Conservation (phyloP, 2,888 invertebrate genomes). For the Drosophila barbarae region DNA sequence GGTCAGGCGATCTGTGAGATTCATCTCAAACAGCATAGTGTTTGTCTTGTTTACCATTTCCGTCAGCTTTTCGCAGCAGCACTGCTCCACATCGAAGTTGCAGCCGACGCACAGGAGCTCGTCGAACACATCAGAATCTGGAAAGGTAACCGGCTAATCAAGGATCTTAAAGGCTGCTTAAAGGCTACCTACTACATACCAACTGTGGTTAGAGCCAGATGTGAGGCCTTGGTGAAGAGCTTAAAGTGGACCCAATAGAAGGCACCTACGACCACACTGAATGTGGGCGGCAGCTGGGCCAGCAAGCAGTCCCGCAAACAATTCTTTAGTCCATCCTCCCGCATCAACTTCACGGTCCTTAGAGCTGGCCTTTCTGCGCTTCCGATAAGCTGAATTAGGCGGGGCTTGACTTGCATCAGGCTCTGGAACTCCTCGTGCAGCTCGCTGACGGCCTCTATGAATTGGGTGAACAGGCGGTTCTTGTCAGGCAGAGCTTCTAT, state of each 20-base stretch:
- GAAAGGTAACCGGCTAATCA: neutral
- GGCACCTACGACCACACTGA: constrained; percentile 85
- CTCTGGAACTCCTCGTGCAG: constrained; percentile 69
- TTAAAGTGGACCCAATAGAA: constrained; percentile 90
- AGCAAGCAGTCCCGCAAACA: constrained; percentile 80
- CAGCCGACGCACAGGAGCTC: constrained; percentile 87
- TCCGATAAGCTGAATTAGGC: constrained; percentile 56
- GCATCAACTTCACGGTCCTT: constrained; percentile 78
- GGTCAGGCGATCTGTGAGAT: constrained; percentile 89
- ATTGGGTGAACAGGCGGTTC: constrained; percentile 67
- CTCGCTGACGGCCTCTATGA: constrained; percentile 73
- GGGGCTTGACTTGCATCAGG: constrained; percentile 57
- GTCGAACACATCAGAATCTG: constrained; percentile 59
- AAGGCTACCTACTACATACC: constrained; percentile 41
- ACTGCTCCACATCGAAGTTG: constrained; percentile 83
- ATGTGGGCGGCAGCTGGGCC: constrained; percentile 86
- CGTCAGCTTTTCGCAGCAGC: constrained; percentile 83
- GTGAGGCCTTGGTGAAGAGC: constrained; percentile 82
- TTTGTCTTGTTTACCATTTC: constrained; percentile 87
- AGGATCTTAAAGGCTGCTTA: neutral
- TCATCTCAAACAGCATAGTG: constrained; percentile 87
- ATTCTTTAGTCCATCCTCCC: constrained; percentile 80
- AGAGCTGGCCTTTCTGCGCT: constrained; percentile 3
- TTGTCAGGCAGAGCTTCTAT: constrained; percentile 49
- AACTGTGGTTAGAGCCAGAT: constrained; percentile 46